Base-by-base conservation (phyloP, 2,797 vertebrate species). In the Myotis myotis region DNA sequence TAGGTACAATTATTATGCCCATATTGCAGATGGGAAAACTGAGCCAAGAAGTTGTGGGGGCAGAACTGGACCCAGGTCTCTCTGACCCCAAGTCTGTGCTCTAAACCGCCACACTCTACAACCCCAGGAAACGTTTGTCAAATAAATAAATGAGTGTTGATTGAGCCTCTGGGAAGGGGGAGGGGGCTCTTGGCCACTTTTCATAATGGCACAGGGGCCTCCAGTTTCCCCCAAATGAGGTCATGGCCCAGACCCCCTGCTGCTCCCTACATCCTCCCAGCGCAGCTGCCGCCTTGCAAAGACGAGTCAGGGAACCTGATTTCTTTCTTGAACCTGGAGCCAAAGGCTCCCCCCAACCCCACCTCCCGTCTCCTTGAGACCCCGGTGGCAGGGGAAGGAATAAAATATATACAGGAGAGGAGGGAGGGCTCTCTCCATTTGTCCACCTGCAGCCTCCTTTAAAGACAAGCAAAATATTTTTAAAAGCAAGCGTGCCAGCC, bases 361-460 rank as follows among this genome's bases (percentile, higher is more conserved):
- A 36, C 30, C 75, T 38, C 36, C 47, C 10, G 25, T 23, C 20
- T 79, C 47, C 70, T 60, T 8, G 28, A 72, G 36, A 33, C 9
- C 36, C 15, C 20, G 3, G 57, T 13, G 60, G 41, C 17, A 23
- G 55, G 15, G 28, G 41, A 55, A 78, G 20, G 44, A 75, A 53
- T 13, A 23, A 72, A 36, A 33, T 8, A 70, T 30, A n/a, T 30
- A 70, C n/a, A 38, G 19, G 13, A 55, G 33, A 30, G 28, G 4
- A 49, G 15, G 38, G 36, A 8, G 36, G 4, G 17, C 3, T 6
- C n/a, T 20, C 1, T 17, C 25, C 2, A 4, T 9, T 5, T 19
- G 25, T 55, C 30, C 12, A 9, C 20, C 16, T 9, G 28, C 66
- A 12, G 93, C 28, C 91, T 96, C 95, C 97, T 97, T 91, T 87